Evolutionary conservation across 2,113 vertebrate species (phyloP).

Genomic region (Ia io): DNA sequence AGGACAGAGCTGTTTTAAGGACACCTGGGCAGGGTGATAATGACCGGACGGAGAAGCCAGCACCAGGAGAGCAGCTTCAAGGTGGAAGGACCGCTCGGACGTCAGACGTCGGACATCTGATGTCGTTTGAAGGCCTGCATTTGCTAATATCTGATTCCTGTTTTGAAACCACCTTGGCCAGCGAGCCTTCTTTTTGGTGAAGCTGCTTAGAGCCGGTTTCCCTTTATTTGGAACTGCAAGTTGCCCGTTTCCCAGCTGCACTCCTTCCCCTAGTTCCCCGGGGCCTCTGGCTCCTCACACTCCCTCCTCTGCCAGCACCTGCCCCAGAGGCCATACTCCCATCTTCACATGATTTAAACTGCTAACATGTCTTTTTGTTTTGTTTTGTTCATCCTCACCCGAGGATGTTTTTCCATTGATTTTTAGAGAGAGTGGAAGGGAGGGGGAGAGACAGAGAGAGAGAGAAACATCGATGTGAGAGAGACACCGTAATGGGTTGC

Average conservation of each 20-base stretch:
- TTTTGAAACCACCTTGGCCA: neutral
- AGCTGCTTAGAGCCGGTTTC: neutral
- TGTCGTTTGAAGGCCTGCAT: neutral
- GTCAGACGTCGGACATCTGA: fast-evolving
- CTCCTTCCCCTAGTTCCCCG: neutral
- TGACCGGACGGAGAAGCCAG: neutral
- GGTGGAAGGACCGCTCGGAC: too few relatives aligned
- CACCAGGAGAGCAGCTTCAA: fast-evolving
- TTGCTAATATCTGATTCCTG: neutral
- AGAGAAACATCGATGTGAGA: too few relatives aligned
- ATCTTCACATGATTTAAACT: neutral
- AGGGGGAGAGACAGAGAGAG: too few relatives aligned
- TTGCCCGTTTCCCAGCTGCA: neutral
- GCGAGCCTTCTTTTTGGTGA: neutral
- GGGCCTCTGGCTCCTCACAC: neutral
- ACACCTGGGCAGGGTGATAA: neutral
- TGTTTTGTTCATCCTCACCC: too few relatives aligned
- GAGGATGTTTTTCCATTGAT: too few relatives aligned
- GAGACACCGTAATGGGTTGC: too few relatives aligned
- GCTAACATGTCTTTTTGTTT: neutral
- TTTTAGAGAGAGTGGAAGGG: too few relatives aligned
- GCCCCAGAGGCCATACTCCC: neutral
- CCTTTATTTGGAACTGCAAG: neutral
- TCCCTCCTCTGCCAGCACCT: neutral
- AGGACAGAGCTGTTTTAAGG: neutral